Evolutionary conservation across 92 coral and sea anemone genomes (phyloP).

Genomic region (Porites lobata): DNA sequence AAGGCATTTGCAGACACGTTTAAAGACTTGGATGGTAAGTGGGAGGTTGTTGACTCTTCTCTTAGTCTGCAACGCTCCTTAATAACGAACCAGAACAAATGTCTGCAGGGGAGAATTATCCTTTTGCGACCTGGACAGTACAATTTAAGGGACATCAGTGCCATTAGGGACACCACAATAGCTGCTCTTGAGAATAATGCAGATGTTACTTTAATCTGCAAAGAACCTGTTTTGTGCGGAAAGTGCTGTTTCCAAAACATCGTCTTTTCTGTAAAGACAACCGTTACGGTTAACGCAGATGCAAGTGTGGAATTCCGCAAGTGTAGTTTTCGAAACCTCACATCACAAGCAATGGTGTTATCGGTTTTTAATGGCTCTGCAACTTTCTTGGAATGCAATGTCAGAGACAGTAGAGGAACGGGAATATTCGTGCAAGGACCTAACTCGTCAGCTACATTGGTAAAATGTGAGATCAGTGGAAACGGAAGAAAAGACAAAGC

Average conservation of each 20-base stretch:
- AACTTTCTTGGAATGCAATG: neutral
- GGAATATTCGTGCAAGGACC: neutral
- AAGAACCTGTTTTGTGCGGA: neutral
- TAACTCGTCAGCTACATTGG: neutral
- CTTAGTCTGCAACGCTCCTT: neutral
- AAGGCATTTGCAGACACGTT: slow-evolving; percentile 24
- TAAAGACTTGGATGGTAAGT: slow-evolving; percentile 15
- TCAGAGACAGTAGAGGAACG: slow-evolving; percentile 10
- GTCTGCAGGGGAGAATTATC: neutral
- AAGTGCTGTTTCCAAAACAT: slow-evolving; percentile 6
- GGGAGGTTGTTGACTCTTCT: slow-evolving; percentile 6
- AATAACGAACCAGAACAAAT: neutral
- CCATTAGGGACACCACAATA: neutral
- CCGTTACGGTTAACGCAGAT: neutral
- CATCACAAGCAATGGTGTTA: neutral
- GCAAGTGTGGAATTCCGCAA: neutral
- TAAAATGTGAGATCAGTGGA: slow-evolving; percentile 5
- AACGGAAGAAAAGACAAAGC: neutral
- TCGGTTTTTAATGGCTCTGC: neutral
- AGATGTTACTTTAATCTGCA: neutral
- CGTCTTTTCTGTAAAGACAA: neutral
- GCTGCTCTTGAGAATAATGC: neutral
- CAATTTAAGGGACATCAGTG: neutral
- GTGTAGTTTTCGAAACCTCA: neutral
- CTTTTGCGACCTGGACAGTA: neutral